Evolutionary conservation across 2,113 vertebrate genomes (phyloP), one percentile per base, ranked within the genome.

Genomic region (Corythornis madagascariensis): DNA sequence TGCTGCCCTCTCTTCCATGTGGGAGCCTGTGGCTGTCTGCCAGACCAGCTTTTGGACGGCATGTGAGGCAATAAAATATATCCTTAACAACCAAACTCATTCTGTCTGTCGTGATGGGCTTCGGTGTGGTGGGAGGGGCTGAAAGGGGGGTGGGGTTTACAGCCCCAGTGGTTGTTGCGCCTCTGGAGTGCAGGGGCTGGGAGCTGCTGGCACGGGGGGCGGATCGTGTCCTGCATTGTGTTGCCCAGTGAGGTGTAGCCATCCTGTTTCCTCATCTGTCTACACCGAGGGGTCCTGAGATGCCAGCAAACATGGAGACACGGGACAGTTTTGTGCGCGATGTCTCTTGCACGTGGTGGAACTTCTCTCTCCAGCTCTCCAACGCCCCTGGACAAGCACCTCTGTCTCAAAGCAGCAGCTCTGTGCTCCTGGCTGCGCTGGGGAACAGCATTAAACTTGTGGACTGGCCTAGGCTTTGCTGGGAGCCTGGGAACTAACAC

Each of bases 1-100:
- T 26, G 64, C 43, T 83, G 71, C 71, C 2, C 8, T 16, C 43
- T 60, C 53, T 84, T 86, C 74, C 63, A 35, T 0, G 9, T 59
- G 1, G 59, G 57, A 90, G 42, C 13, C 7, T 0, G 6, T 0
- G 2, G 71, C 52, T 0, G 1, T 15, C 63, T 25, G 89, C 81
- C 88, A 88, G 67, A 47, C 24, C 0, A 0, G 71, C 38, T 89
- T 83, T 85, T 86, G 84, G 63, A 90, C 67, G 65, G 66, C 78
- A 92, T 77, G 56, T 1, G 3, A 79, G 10, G 22, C 89, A 96
- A 96, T 96, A 95, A 96, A 95, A 85, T 65, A 31, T 70, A 95
- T 52, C 21, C 25, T 87, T 79, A 66, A 20, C 33, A 89, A 94
- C 29, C 21, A 66, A 87, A 70, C 14, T 55, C 1, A 1, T 84